Evolutionary conservation across 2,113 vertebrate species (phyloP), one percentile per base, ranked within the genome.

Genomic region (Corynorhinus townsendii): DNA sequence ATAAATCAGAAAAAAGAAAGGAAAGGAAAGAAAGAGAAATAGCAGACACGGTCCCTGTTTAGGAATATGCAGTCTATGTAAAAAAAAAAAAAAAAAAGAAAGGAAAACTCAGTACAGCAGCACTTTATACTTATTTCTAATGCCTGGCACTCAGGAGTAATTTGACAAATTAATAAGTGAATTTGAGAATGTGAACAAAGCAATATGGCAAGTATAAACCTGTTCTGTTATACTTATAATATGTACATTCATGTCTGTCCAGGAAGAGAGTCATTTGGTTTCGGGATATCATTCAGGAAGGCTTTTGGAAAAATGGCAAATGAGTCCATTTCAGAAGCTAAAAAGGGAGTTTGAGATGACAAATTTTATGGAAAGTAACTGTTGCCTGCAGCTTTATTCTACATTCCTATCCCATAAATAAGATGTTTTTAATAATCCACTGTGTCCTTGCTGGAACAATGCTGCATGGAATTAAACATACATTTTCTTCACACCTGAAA

Each of bases 131-230:
- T 52, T 66, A 66, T 62, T 88, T 90, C 49, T 93, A 87, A 52
- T 87, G 4, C 2, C 62, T 89, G 24, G 0, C 54, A 80, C 22
- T 85, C 45, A 76, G 33, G 62, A 62, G 2, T 59, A 89, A 49
- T 64, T 85, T 81, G 72, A 92, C 26, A 84, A 64, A 62, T 43
- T 86, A 49, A 26, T 73, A 90, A 43, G 68, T 76, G 24, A 69
- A 68, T 83, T 92, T 93, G 91, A 86, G 10, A 96, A 73, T 68
- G 49, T 96, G 66, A 87, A 92, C 89, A 95, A 90, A 95, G 96
- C 68, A 94, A 90, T 92, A 95, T 19, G 38, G 38, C 72, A 95
- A 56, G 38, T 43, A 40, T 43, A 62, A 72, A 83, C 38, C 33
- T 83, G 20, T 89, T 28, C 40, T 54, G 12, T 56, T 35, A 52